Evolutionary conservation across 2,888 invertebrate species (phyloP).

Genomic region (Brachylomia viminalis): DNA sequence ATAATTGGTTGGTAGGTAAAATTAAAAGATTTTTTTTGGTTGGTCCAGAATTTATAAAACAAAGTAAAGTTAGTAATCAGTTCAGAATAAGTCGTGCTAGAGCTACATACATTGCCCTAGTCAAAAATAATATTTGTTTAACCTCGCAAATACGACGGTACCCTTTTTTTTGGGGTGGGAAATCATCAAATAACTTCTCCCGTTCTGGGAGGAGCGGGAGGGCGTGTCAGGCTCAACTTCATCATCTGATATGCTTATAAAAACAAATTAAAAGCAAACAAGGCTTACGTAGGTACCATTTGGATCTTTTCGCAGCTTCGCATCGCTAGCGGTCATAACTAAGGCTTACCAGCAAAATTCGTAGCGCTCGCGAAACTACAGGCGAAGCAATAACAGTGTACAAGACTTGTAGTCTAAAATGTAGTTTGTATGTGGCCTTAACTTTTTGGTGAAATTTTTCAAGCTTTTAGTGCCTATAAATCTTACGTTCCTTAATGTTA

Average conservation of each 20-base stretch:
- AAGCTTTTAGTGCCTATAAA: slow-evolving; percentile 10
- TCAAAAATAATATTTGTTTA: not conserved
- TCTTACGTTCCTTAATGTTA: not conserved
- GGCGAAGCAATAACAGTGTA: slow-evolving; percentile 22
- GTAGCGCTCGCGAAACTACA: not conserved
- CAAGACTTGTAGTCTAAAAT: slow-evolving; percentile 2
- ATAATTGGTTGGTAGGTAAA: no score
- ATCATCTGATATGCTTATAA: slow-evolving; percentile 11
- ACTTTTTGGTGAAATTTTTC: slow-evolving; percentile 7
- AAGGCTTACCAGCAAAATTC: slow-evolving; percentile 26
- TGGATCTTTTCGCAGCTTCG: slow-evolving; percentile 13
- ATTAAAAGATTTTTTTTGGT: no score
- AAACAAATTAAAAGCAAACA: slow-evolving; percentile 8
- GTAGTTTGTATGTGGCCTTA: not conserved
- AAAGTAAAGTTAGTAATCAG: not conserved
- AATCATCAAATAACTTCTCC: no score
- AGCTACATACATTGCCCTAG: no score
- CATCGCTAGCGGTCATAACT: slow-evolving; percentile 27
- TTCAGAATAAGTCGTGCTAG: not conserved
- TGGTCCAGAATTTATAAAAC: not conserved
- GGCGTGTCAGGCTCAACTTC: no score
- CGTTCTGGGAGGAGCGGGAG: no score
- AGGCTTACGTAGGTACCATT: slow-evolving; percentile 5
- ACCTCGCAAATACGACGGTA: not conserved
- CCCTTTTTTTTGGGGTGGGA: no score